Conservation (phyloP, 2,797 vertebrate genomes). For the Serranus cabrilla region DNA sequence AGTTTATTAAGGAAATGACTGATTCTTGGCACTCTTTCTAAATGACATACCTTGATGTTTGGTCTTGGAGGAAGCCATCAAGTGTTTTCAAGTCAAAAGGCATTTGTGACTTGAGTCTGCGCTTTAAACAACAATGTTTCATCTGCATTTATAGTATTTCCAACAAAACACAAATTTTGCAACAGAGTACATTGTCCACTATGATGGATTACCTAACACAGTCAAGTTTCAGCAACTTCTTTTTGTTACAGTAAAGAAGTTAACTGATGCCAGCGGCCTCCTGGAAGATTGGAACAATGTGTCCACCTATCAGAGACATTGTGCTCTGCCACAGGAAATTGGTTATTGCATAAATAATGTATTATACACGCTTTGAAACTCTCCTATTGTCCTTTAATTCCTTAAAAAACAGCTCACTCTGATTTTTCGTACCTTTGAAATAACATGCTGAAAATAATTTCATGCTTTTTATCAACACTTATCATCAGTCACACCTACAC, state of each 20-base stretch:
- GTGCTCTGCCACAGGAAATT: constrained; percentile 9
- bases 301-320: constrained; percentile 17
- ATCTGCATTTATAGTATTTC: neutral
- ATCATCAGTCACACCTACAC: constrained; percentile 43
- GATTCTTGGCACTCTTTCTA: too few relatives aligned
- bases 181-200: neutral
- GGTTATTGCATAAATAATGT: constrained; percentile 13
- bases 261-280: constrained; percentile 16
- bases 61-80: too few relatives aligned
- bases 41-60: too few relatives aligned
- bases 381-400: neutral
- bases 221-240: constrained; percentile 7
- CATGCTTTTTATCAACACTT: constrained; percentile 43
- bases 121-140: neutral
- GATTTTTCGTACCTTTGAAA: constrained; percentile 19
- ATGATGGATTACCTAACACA: neutral
- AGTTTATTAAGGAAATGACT: too few relatives aligned
- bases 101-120: too few relatives aligned
- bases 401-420: neutral
- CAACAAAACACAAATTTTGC: neutral
- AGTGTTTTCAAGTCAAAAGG: too few relatives aligned
- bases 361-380: constrained; percentile 8
- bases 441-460: constrained; percentile 45
- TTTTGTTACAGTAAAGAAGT: constrained; percentile 15
- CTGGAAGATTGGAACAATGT: constrained; percentile 9